Evolutionary conservation across 1,140 invertebrate species (phyloP).

Genomic region (Bombus polaris): DNA sequence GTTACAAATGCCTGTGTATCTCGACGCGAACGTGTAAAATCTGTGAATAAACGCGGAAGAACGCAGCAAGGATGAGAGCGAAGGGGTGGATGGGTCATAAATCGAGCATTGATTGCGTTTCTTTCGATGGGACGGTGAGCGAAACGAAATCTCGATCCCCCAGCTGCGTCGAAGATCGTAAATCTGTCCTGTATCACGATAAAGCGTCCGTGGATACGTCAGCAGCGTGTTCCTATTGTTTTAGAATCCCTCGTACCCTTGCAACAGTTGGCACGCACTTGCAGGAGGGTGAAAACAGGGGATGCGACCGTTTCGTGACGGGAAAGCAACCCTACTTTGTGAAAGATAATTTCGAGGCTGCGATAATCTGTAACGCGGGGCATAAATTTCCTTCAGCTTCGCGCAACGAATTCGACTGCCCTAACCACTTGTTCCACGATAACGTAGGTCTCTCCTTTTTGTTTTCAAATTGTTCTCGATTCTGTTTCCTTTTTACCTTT

Average conservation of each 20-base stretch:
- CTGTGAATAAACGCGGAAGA: not conserved
- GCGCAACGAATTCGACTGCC: not conserved
- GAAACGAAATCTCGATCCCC: conserved; percentile 25
- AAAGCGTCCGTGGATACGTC: conserved; percentile 25
- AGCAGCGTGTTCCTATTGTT: conserved; percentile 39
- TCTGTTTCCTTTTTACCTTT: not conserved
- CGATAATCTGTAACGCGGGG: conserved; percentile 24
- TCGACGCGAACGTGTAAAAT: not conserved
- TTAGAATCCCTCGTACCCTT: conserved; percentile 3
- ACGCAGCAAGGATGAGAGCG: not conserved
- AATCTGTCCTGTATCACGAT: conserved; percentile 46
- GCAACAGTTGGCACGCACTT: conserved; percentile 52
- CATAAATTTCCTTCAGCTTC: conserved; percentile 13
- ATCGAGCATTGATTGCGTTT: conserved; percentile 24
- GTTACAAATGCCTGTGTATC: not conserved
- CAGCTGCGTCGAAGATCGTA: conserved; percentile 25
- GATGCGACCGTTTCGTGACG: conserved; percentile 8
- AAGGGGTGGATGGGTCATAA: not conserved
- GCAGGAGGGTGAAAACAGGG: conserved; percentile 29
- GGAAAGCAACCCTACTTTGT: conserved; percentile 16
- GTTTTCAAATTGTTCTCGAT: not conserved
- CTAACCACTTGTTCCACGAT: not conserved
- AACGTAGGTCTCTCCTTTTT: no score
- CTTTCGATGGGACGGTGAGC: not conserved
- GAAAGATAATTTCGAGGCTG: conserved; percentile 37